Conservation (phyloP, 2,797 vertebrate species). For the Tragopan temminckii region DNA sequence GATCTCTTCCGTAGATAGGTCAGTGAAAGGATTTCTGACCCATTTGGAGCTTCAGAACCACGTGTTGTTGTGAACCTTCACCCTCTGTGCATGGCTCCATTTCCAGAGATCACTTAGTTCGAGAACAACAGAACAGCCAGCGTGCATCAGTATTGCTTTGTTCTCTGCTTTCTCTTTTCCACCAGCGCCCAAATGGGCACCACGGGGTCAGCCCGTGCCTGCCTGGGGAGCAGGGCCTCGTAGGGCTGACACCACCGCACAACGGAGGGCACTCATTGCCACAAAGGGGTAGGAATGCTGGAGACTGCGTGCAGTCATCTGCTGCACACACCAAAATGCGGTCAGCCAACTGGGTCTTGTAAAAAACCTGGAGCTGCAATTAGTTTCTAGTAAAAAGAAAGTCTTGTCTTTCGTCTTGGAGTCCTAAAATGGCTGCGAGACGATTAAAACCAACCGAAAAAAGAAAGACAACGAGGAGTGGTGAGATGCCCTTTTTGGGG, state of each 20-base stretch:
- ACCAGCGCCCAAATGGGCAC: not conserved
- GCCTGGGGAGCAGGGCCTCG: not conserved
- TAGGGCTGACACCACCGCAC: fast-evolving
- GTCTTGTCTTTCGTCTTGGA: not conserved
- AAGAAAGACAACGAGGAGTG: conserved; percentile 31
- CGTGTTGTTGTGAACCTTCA: not conserved
- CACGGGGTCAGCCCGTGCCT: fast-evolving
- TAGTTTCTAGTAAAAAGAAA: conserved; percentile 20
- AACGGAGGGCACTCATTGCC: not conserved
- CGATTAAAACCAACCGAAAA: conserved; percentile 7
- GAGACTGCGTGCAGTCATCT: not conserved
- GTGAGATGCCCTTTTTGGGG: conserved; percentile 50
- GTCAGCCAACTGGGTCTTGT: not conserved
- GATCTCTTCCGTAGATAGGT: not conserved
- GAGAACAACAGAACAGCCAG: not conserved
- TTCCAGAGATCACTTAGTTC: fast-evolving
- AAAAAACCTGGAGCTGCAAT: conserved; percentile 34
- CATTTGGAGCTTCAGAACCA: not conserved
- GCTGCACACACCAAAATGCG: not conserved
- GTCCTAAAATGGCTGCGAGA: not conserved
- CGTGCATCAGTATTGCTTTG: not conserved
- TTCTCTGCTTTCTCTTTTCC: not conserved
- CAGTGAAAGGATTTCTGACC: not conserved
- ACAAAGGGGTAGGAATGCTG: not conserved
- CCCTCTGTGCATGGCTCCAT: fast-evolving